These are phyloP conservation scores for Drosophila barbarae DNA, from an alignment of 2,888 invertebrate species.

Conservation along the genomic window DNA sequence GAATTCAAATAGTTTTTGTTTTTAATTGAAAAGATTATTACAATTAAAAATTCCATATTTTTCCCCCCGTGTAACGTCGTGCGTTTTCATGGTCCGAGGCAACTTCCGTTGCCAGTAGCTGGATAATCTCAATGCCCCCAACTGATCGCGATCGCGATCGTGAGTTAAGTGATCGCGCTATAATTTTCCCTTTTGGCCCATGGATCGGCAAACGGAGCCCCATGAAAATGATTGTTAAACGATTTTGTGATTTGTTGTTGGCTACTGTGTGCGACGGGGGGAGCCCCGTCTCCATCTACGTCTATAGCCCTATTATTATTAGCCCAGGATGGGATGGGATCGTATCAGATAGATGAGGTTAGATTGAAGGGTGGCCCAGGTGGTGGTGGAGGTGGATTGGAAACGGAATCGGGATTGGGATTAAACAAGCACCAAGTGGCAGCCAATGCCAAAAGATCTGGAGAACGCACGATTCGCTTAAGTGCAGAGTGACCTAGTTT, in stretches of 20 bases:
- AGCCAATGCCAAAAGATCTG: slow-evolving; percentile 63
- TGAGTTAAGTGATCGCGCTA: slow-evolving; percentile 80
- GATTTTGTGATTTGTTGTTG: slow-evolving; percentile 74
- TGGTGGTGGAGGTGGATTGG: slow-evolving; percentile 1
- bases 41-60: slow-evolving; percentile 1
- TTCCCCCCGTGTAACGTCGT: slow-evolving; percentile 46
- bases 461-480: slow-evolving; percentile 71
- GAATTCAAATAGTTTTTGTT: too few relatives aligned
- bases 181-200: slow-evolving; percentile 75
- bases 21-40: too few relatives aligned
- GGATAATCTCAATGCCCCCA: slow-evolving; percentile 77
- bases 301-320: slow-evolving; percentile 54
- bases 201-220: slow-evolving; percentile 44
- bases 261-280: slow-evolving; percentile 65
- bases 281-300: slow-evolving; percentile 1
- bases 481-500: slow-evolving; percentile 73
- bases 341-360: slow-evolving; percentile 21
- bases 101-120: slow-evolving; percentile 72
- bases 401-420: slow-evolving; percentile 15
- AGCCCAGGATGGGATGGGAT: slow-evolving; percentile 51
- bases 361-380: slow-evolving; percentile 9
- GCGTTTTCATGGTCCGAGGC: slow-evolving; percentile 57
- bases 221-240: slow-evolving; percentile 76
- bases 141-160: slow-evolving; percentile 78
- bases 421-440: slow-evolving; percentile 56